Evolutionary conservation across 2,797 vertebrate genomes (phyloP), one percentile per base, ranked within the genome.

Genomic region (Sebastes diaconus): DNA sequence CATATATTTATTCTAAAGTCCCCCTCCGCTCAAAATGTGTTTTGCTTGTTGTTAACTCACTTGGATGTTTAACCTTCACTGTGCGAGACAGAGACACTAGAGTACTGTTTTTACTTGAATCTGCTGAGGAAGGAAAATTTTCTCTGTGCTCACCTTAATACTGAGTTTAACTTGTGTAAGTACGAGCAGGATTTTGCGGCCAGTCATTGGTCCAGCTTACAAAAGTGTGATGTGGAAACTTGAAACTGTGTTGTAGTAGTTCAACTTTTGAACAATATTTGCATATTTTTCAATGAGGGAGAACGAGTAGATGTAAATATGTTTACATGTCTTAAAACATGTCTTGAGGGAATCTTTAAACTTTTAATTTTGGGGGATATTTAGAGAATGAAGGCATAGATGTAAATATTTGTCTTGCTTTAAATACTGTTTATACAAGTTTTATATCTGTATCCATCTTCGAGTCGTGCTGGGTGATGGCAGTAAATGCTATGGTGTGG

Each of bases 401-500:
- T 24, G 7, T 36, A 22, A 42, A n/a, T 46, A 52, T 25, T 52
- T 24, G 54, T 60, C 36, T 8, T 42, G 6, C 8, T 66, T 11
- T 68, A 66, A 66, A 78, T 63, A 9, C 50, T 30, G 20, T 69
- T 73, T 52, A 24, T 68, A 57, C 27, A 32, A 6, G 36, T 42
- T 73, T 83, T 73, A 42, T 20, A 42, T 80, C 60, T 75, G 34
- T 54, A 66, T 76, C 46, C 55, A 72, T 80, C 27, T 68, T 55
- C 14, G 39, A 58, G 68, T 64, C 20, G 58, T 63, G 46, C 24
- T 25, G 12, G 57, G 64, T 2, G 14, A 50, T 85, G 88, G 89
- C 84, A 91, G 88, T 92, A 93, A 95, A 90, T 90, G 77, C 77
- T 84, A 70, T 91, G 82, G 84, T 87, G 90, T 84, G 78, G 74